These are phyloP conservation scores for Phrixothrix hirtus DNA, from an alignment of 2,888 invertebrate genomes.

Conservation along the genomic window DNA sequence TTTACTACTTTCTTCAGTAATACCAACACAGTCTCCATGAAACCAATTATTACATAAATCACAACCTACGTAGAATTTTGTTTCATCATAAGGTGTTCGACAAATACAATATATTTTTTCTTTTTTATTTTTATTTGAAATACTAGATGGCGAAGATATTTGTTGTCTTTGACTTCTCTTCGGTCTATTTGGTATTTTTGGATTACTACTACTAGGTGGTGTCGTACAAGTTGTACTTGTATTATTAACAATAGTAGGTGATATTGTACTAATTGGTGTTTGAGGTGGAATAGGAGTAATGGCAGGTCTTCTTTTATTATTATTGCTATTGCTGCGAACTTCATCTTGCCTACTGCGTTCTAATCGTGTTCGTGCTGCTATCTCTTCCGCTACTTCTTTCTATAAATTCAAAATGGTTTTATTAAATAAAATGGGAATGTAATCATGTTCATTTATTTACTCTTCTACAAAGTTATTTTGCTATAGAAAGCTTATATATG, in stretches of 20 bases:
- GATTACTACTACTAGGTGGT: constrained; percentile 6
- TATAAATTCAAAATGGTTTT: constrained; percentile 49
- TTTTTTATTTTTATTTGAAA: constrained; percentile 57
- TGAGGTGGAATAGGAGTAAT: constrained; percentile 50
- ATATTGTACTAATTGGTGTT: constrained; percentile 11
- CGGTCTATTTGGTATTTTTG: constrained; percentile 43
- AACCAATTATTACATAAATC: constrained; percentile 98
- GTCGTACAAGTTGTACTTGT: constrained; percentile 6
- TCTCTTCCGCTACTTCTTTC: constrained; percentile 76
- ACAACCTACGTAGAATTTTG: constrained; percentile 98
- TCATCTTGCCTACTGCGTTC: constrained; percentile 66
- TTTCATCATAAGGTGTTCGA: constrained; percentile 92
- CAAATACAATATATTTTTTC: constrained; percentile 90
- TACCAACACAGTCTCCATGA: constrained; percentile 95
- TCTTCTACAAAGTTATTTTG: too few relatives aligned
- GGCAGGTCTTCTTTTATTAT: constrained; percentile 59
- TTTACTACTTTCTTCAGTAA: constrained; percentile 90
- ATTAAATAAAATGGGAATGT: too few relatives aligned
- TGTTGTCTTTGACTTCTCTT: constrained; percentile 44
- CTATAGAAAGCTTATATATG: too few relatives aligned
- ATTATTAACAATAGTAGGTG: constrained; percentile 13
- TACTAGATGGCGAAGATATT: constrained; percentile 24
- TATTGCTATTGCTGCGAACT: constrained; percentile 64
- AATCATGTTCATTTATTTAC: too few relatives aligned
- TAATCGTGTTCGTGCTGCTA: constrained; percentile 71